Conservation (phyloP, 2,888 invertebrate species). For the Pollenia griseotomentosa region DNA sequence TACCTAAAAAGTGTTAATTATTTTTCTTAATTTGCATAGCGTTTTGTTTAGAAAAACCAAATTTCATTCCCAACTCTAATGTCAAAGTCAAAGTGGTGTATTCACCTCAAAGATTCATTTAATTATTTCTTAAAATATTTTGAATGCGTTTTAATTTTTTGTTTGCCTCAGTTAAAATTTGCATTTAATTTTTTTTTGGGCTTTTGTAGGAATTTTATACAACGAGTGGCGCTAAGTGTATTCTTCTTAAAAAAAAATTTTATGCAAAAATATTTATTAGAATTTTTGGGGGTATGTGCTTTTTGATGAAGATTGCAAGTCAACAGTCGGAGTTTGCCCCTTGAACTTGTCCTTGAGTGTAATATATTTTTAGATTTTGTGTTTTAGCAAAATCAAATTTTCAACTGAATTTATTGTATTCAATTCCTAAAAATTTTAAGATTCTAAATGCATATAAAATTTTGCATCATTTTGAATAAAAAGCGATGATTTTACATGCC, state of each 20-base stretch:
- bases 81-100: constrained; percentile 59
- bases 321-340: constrained; percentile 50
- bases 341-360: constrained; percentile 49
- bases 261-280: constrained; percentile 35
- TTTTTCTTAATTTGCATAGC: not conserved
- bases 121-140: constrained; percentile 4
- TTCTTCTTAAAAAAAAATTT: not conserved
- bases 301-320: constrained; percentile 39
- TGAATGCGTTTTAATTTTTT: constrained; percentile 30
- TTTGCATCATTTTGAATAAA: constrained; percentile 54
- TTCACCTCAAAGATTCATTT: constrained; percentile 44
- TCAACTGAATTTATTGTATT: not conserved
- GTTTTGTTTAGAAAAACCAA: not conserved
- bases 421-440: not conserved
- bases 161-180: constrained; percentile 13
- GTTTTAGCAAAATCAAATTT: not conserved
- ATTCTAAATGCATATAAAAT: constrained; percentile 53
- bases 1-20: not conserved
- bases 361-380: not conserved
- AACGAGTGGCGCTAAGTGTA: constrained; percentile 59
- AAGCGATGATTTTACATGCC: not conserved
- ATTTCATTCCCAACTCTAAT: constrained; percentile 43
- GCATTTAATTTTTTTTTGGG: constrained; percentile 18
- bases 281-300: constrained; percentile 34
- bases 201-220: not conserved